Conservation (phyloP, 2,888 invertebrate species). For the Sminthurides aquaticus region DNA sequence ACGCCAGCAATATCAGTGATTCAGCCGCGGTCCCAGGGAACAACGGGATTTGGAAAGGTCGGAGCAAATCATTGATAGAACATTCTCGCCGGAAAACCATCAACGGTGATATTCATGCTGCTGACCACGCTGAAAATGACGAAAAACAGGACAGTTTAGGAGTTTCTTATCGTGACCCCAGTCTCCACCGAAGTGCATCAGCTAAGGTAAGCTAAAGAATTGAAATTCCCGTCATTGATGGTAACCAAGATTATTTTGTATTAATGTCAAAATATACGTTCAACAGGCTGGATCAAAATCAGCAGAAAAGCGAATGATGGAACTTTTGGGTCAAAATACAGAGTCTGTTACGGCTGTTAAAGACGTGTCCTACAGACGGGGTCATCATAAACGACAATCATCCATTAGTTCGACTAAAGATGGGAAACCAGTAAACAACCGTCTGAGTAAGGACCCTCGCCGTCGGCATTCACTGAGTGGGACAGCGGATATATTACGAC, state of each 20-base stretch:
- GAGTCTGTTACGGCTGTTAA: neutral
- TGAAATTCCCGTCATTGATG: neutral
- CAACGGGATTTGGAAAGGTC: slow-evolving; percentile 15
- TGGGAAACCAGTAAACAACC: slow-evolving; percentile 33
- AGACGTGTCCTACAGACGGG: neutral
- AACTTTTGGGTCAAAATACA: neutral
- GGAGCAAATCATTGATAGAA: slow-evolving; percentile 38
- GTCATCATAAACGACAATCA: slow-evolving; percentile 8
- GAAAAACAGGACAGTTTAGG: neutral
- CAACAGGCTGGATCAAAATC: neutral
- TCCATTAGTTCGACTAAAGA: slow-evolving; percentile 28
- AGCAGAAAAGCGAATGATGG: slow-evolving; percentile 1
- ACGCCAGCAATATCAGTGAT: neutral
- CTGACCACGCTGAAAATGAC: neutral
- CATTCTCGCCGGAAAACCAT: slow-evolving; percentile 6
- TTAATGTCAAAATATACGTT: too few species aligned
- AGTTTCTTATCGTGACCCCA: slow-evolving; percentile 49
- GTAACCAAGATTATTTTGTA: neutral
- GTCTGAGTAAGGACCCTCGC: slow-evolving; percentile 32
- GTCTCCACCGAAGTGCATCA: slow-evolving; percentile 48
- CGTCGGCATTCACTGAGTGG: slow-evolving; percentile 42
- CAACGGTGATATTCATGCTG: neutral
- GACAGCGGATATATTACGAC: slow-evolving; percentile 41
- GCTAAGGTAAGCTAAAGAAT: neutral
- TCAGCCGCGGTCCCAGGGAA: slow-evolving; percentile 6